Conservation (phyloP, 2,888 invertebrate species). For the Epinotia nisella region DNA sequence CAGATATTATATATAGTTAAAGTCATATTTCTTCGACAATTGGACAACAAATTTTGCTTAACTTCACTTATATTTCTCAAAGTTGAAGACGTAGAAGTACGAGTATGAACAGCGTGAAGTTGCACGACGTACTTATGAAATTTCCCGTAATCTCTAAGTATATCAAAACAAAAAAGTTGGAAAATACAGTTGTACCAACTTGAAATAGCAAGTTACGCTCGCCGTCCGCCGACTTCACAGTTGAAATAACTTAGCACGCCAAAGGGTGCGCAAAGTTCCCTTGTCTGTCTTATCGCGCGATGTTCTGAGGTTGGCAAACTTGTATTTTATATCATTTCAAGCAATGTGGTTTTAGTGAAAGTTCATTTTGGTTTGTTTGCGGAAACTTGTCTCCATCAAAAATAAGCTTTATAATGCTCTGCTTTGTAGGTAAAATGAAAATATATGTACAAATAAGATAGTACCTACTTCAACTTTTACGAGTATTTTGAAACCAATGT, state of each 20-base stretch:
- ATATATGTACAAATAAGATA: no score
- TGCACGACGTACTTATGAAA: constrained; percentile 26
- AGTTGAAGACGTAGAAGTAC: neutral
- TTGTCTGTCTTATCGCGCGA: constrained; percentile 50
- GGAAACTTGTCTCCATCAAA: constrained; percentile 21
- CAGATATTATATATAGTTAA: no score
- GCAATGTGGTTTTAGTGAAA: constrained; percentile 41
- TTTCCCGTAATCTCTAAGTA: constrained; percentile 19
- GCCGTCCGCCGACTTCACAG: constrained; percentile 37
- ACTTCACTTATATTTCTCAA: neutral
- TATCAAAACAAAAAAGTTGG: constrained; percentile 34
- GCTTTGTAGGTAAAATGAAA: no score
- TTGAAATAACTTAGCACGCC: constrained; percentile 47
- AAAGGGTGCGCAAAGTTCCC: constrained; percentile 50
- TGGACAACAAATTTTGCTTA: neutral
- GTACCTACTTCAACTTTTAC: neutral
- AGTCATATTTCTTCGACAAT: neutral
- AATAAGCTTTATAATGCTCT: constrained; percentile 14
- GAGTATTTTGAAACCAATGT: neutral
- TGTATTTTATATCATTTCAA: constrained; percentile 44
- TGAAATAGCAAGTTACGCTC: constrained; percentile 26
- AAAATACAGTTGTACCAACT: constrained; percentile 37
- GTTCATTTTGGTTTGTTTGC: constrained; percentile 34
- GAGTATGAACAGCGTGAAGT: constrained; percentile 7
- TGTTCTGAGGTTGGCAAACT: constrained; percentile 48